Conservation (phyloP, 2,113 vertebrate genomes). For the Lathamus discolor region DNA sequence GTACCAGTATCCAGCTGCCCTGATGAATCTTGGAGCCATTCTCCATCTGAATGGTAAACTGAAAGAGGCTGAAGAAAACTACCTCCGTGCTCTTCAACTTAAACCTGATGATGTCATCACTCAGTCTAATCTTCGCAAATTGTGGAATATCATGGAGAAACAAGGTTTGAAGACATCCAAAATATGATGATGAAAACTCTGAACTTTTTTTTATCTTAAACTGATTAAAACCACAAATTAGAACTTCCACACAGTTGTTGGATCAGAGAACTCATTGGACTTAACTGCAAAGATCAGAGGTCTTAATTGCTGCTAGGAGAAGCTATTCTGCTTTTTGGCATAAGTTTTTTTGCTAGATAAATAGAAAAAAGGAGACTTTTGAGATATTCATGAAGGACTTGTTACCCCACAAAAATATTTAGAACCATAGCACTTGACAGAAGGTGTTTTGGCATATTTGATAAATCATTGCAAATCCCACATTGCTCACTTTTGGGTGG, state of each 20-base stretch:
- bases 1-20: slow-evolving; percentile 90
- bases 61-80: slow-evolving; percentile 93
- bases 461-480: slow-evolving; percentile 14
- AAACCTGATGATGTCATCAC: slow-evolving; percentile 97
- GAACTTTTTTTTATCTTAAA: neutral
- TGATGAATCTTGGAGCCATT: slow-evolving; percentile 99
- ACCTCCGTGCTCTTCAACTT: slow-evolving; percentile 92
- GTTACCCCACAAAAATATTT: slow-evolving; percentile 32
- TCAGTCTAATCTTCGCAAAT: slow-evolving; percentile 96
- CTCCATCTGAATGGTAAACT: slow-evolving; percentile 96
- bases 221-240: slow-evolving; percentile 9
- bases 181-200: slow-evolving; percentile 74
- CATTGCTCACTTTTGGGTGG: slow-evolving; percentile 31
- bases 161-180: slow-evolving; percentile 92
- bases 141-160: slow-evolving; percentile 99
- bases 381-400: slow-evolving; percentile 55
- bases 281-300: slow-evolving; percentile 17
- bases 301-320: slow-evolving; percentile 60
- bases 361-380: slow-evolving; percentile 33
- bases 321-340: slow-evolving; percentile 50
- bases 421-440: slow-evolving; percentile 69
- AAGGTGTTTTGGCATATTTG: slow-evolving; percentile 66
- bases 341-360: slow-evolving; percentile 30
- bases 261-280: slow-evolving; percentile 18
- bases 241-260: slow-evolving; percentile 25